Base-by-base conservation (phyloP, 2,888 invertebrate species). In the Eudasyphora cyanicolor region DNA sequence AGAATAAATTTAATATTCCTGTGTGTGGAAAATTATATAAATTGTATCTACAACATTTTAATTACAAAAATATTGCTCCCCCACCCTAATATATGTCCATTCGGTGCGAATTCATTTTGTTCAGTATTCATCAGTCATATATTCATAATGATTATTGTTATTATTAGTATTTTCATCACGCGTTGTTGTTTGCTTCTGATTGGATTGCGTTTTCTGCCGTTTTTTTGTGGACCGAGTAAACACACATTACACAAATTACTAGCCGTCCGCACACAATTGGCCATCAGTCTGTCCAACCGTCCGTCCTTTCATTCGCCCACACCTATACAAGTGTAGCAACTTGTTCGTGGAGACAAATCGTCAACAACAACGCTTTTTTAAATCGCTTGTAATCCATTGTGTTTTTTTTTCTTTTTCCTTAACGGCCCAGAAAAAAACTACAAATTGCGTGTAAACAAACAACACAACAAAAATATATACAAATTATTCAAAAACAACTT, bases 181-280 rank as follows among this genome's bases (percentile, higher is more conserved):
- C 60, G n/a, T n/a, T 29, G 27, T 29, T 27, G 27, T 60, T 60
- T 21, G 54, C 21, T 21, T 54, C 49, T 17, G 17, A 21, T 21
- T 54, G 54, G 54, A 12, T 51, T 21, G 24, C 7, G 6, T 57
- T 57, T 57, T n/a, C n/a, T 27, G 14, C 14, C 14, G 10, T 27
- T 3, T 57, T 57, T 14, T 27, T 29, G 2, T 60, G 29, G 60
- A 60, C 29, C 6, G 60, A 21, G 8, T 19, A 32, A 60, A 12
- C 10, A 54, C 29, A 60, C 60, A 60, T 60, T 60, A 60, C 60
- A 60, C 60, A 60, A 60, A 60, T 60, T 60, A 24, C 60, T 60
- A 32, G n/a, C 27, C n/a, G 57, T 49, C 49, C 60, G 32, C 60
- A 60, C 29, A 60, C 32, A 29, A 24, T 32, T 60, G 60, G n/a